phyloP scores from a whole-genome alignment of 2,888 invertebrate genomes.

The Latheticus oryzae region DNA sequence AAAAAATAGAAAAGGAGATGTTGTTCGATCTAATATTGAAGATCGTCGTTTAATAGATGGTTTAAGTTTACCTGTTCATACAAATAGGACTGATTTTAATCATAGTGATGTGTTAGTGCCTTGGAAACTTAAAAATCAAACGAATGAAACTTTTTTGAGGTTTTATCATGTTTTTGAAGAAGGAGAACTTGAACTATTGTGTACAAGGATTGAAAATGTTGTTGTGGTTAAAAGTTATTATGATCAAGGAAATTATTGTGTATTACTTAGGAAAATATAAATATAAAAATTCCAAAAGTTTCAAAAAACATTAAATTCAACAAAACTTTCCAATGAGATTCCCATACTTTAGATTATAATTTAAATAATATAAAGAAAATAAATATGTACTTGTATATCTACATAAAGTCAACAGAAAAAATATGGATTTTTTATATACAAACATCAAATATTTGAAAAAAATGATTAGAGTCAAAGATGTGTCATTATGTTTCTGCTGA shows the following conservation, averaged over 20 bases:
- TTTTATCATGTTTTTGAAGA: constrained; percentile 95
- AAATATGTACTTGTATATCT: too few species aligned
- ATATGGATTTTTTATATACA: too few species aligned
- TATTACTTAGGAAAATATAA: constrained; percentile 75
- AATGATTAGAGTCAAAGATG: too few species aligned
- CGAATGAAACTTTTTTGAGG: constrained; percentile 74
- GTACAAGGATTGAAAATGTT: constrained; percentile 68
- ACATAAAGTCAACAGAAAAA: too few species aligned
- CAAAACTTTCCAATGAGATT: too few species aligned
- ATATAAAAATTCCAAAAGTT: too few species aligned
- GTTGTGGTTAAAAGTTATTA: constrained; percentile 80
- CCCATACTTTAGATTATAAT: too few species aligned
- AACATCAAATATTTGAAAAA: too few species aligned
- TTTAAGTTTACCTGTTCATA: constrained; percentile 80
- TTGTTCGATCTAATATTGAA: constrained; percentile 51
- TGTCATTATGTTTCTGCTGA: too few species aligned
- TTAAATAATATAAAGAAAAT: too few species aligned
- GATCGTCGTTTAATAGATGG: constrained; percentile 50
- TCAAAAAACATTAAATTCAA: too few species aligned
- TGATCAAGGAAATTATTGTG: constrained; percentile 98
- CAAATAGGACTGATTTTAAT: constrained; percentile 89
- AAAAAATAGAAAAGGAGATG: constrained; percentile 65
- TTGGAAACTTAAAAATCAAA: constrained; percentile 82
- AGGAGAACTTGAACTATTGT: constrained; percentile 80
- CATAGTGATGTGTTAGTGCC: constrained; percentile 94